Base-by-base conservation (phyloP, 2,113 vertebrate species). In the Dromiciops gliroides region DNA sequence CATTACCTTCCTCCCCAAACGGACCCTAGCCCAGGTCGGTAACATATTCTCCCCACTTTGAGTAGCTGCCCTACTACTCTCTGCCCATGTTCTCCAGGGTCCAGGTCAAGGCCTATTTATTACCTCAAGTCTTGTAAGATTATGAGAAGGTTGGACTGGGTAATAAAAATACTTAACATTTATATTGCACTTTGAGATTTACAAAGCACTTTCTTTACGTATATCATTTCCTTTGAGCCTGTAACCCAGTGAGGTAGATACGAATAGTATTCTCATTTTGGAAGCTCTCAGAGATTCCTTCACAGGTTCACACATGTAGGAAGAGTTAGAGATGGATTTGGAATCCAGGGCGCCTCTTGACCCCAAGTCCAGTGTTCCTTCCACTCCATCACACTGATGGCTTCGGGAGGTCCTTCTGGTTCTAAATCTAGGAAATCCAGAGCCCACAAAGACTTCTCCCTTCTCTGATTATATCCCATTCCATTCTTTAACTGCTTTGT, bases 251-350 rank as follows among this genome's bases (percentile, higher is more conserved):
- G 44, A 49, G 48, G 56, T 0, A 23, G 23, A 47, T 23, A 24
- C 90, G 8, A 50, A 10, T 6, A 24, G 44, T 0, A 3, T 26
- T 67, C 37, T 51, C 49, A 8, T 92, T 90, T 56, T 48, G 50
- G 51, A 94, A 75, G 92, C 37, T 91, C 52, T 48, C 51, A 95
- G 67, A 93, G 14, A 28, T 51, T 49, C 37, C 28, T 31, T 60
- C 24, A 28, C 83, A 89, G 51, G 12, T 31, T 93, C 88, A 93
- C 67, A 48, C 24, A 37, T 51, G 0, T 1, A 44, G 11, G 26
- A 26, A 93, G 26, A 25, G 3, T 48, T 0, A 26, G 90, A 37
- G 44, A 47, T 51, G 91, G 52, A 50, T n/a, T 50, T 51, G 51
- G 93, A 90, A 37, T 89, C 37, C 91, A 19, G 1, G 4, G 24